These are phyloP conservation scores for Pollachius pollachius DNA, from an alignment of 2,113 vertebrate genomes.

Conservation along the genomic window DNA sequence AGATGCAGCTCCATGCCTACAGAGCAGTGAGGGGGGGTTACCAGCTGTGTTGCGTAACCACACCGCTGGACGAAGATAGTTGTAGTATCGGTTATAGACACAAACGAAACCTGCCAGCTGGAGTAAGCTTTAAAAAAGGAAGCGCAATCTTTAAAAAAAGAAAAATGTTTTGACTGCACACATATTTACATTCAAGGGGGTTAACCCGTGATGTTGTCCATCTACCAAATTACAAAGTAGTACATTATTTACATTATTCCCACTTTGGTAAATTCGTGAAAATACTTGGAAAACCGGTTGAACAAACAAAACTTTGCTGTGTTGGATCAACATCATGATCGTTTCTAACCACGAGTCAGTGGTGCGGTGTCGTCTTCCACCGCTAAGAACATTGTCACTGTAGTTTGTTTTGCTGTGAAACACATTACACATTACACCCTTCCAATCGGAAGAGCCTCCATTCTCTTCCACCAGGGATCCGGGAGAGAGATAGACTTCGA, in stretches of 20 bases:
- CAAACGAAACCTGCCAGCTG: background rate
- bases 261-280: constrained; percentile 42
- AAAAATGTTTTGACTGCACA: constrained; percentile 12
- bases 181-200: constrained; percentile 51
- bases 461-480: background rate
- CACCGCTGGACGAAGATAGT: constrained; percentile 4
- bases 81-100: constrained; percentile 10
- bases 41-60: background rate
- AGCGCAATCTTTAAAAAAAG: too few relatives aligned
- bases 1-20: too few relatives aligned
- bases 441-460: too few relatives aligned
- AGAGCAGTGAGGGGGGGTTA: too few relatives aligned
- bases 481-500: background rate
- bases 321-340: constrained; percentile 1
- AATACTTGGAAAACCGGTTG: constrained; percentile 26
- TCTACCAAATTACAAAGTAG: too few relatives aligned
- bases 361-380: background rate
- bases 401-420: too few relatives aligned
- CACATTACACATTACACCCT: too few relatives aligned
- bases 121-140: constrained; percentile 5
- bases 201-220: too few relatives aligned
- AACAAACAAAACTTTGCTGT: constrained; percentile 32
- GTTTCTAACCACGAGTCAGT: background rate
- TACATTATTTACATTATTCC: too few relatives aligned
- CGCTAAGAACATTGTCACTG: background rate